Base-by-base conservation (phyloP, 2,113 vertebrate genomes). In the Siniperca chuatsi region DNA sequence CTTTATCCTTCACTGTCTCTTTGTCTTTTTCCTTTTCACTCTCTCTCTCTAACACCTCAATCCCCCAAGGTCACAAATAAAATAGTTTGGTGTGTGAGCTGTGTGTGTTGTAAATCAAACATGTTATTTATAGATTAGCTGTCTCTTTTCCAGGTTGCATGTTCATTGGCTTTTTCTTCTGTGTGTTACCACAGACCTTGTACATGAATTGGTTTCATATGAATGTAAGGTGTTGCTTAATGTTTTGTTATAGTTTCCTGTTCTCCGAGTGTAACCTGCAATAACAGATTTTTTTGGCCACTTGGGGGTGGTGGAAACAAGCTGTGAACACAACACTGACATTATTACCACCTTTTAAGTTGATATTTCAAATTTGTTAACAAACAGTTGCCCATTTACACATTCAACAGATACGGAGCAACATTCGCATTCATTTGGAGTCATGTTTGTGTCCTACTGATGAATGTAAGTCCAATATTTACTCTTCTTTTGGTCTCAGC, bases 31-130 rank as follows among this genome's bases (percentile, higher is more conserved):
- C 55, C 0, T 10, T 48, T 65, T 37, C 37, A 18, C 29, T 29
- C 29, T 29, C 29, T 29, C 58, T 29, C 58, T 67, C 57, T 3
- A 52, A 65, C 18, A 48, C 25, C 52, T 52, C 12, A 18, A 3
- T 57, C n/a, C 64, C 15, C 29, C n/a, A n/a, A 35, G 23, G 72
- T 71, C 57, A 55, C 55, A 68, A n/a, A 79, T 55, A 37, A 57
- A 23, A 6, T 35, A 35, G 7, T 50, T 55, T 69, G 6, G 40
- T 42, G 20, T 66, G 25, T 54, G 35, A 54, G 23, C 10, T 61
- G 25, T 62, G 18, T 62, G 61, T 16, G 25, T 40, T 66, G 54
- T 79, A 33, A 68, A 48, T 72, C 16, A 79, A 62, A 52, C 23
- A 21, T 6, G 5, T 82, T 44, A 50, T 58, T n/a, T 21, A 16